These are phyloP conservation scores for Dolichotis patagonum DNA, from an alignment of 2,113 vertebrate genomes.

Conservation along the genomic window DNA sequence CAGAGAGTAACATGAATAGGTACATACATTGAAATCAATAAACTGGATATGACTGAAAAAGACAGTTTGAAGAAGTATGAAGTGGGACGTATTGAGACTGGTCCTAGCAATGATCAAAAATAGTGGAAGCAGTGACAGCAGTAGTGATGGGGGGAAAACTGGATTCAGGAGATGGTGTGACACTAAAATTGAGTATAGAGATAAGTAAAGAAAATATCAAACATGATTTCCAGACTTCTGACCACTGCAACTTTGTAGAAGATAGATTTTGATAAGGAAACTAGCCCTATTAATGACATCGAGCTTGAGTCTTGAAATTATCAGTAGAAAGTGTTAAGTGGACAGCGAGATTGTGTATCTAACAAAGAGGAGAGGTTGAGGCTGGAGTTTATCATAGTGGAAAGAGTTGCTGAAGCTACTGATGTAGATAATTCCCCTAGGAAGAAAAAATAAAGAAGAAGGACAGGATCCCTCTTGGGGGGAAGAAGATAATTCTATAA, in stretches of 20 bases:
- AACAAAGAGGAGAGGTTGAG: not conserved
- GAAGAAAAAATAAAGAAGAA: not conserved
- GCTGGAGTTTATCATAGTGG: not conserved
- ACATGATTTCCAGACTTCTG: not conserved
- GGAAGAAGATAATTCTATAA: not conserved
- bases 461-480: not conserved
- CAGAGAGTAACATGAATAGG: not conserved
- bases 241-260: not conserved
- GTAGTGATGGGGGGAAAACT: not conserved
- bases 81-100: not conserved
- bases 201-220: not conserved
- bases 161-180: not conserved
- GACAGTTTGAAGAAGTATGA: not conserved
- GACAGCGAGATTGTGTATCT: not conserved
- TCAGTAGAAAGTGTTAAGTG: not conserved
- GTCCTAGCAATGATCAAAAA: not conserved
- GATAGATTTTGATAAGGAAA: not conserved
- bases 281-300: not conserved
- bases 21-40: not conserved
- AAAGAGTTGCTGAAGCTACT: not conserved
- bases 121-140: not conserved
- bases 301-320: not conserved
- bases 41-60: not conserved
- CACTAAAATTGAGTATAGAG: not conserved
- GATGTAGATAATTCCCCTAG: not conserved